Percentiles rank a stretch among this genome's conserved stretches.
phyloP scores from a whole-genome alignment of 2,888 invertebrate species.

The Tortricodes alternella region DNA sequence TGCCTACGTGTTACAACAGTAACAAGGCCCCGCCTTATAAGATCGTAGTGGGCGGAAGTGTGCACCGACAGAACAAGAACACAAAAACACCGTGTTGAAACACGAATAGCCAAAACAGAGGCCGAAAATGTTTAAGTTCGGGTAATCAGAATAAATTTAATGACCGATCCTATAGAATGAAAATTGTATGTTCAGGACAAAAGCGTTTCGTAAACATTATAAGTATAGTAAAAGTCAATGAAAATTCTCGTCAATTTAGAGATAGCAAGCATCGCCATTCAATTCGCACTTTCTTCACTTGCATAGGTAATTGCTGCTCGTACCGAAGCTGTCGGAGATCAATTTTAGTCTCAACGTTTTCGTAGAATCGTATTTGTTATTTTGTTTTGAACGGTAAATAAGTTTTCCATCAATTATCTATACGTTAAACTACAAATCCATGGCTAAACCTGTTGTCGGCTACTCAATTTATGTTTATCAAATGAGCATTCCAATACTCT shows the following conservation, averaged over 20 bases:
- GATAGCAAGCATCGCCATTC: slow-evolving; percentile 8
- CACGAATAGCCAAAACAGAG: slow-evolving; percentile 27
- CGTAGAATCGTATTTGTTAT: neutral
- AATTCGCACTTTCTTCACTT: slow-evolving; percentile 22
- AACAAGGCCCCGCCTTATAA: slow-evolving; percentile 71
- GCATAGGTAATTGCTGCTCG: slow-evolving; percentile 8
- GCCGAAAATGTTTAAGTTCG: slow-evolving; percentile 7
- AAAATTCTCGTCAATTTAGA: slow-evolving; percentile 9
- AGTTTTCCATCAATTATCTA: slow-evolving; percentile 22
- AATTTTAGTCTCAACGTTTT: neutral
- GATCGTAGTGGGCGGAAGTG: slow-evolving; percentile 69
- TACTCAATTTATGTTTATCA: slow-evolving; percentile 31
- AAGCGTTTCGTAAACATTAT: neutral
- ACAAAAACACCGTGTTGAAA: slow-evolving; percentile 29
- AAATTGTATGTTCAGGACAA: neutral
- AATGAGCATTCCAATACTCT: slow-evolving; percentile 34
- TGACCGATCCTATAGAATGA: no score
- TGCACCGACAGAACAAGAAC: slow-evolving; percentile 44
- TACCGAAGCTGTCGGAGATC: slow-evolving; percentile 1
- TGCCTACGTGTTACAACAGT: slow-evolving; percentile 57
- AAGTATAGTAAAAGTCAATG: slow-evolving; percentile 4
- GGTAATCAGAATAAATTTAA: slow-evolving; percentile 11
- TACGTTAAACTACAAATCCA: slow-evolving; percentile 10
- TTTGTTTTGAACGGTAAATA: slow-evolving; percentile 2
- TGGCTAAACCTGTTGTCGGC: slow-evolving; percentile 34